These are phyloP conservation scores for Cyrtonyx montezumae DNA, from an alignment of 2,113 vertebrate species.

Conservation along the genomic window DNA sequence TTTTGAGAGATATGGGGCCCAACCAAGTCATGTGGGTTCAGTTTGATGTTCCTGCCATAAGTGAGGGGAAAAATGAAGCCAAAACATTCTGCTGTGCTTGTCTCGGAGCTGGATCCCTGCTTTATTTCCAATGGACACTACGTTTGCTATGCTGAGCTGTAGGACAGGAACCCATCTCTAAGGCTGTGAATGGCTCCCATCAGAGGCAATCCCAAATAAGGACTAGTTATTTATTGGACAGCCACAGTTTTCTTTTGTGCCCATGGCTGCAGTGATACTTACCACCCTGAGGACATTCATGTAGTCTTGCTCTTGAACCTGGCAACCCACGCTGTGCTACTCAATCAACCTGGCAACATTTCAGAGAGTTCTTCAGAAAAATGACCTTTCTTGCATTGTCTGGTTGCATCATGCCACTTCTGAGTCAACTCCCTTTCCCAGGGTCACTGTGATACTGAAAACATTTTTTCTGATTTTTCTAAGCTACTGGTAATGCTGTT, in stretches of 20 bases:
- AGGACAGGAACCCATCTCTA: neutral
- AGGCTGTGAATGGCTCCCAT: neutral
- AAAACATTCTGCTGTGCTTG: neutral
- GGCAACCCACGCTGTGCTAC: neutral
- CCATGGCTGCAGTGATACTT: neutral
- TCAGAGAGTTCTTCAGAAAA: neutral
- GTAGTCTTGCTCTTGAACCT: neutral
- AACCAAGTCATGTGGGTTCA: neutral
- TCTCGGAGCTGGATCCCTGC: neutral
- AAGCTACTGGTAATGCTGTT: neutral
- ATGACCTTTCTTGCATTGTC: neutral
- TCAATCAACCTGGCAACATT: conserved; percentile 3
- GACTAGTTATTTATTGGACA: neutral
- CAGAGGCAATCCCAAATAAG: neutral
- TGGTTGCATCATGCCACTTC: neutral
- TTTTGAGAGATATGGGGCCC: neutral
- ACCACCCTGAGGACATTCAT: rapidly evolving
- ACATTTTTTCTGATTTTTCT: neutral
- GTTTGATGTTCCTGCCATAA: neutral
- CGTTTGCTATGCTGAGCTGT: neutral
- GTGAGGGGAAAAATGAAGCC: neutral
- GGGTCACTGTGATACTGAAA: neutral
- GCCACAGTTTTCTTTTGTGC: neutral
- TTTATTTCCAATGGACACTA: neutral
- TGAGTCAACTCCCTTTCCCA: neutral